phyloP scores from a whole-genome alignment of 2,888 invertebrate species.

The Dryobotodes eremita region DNA sequence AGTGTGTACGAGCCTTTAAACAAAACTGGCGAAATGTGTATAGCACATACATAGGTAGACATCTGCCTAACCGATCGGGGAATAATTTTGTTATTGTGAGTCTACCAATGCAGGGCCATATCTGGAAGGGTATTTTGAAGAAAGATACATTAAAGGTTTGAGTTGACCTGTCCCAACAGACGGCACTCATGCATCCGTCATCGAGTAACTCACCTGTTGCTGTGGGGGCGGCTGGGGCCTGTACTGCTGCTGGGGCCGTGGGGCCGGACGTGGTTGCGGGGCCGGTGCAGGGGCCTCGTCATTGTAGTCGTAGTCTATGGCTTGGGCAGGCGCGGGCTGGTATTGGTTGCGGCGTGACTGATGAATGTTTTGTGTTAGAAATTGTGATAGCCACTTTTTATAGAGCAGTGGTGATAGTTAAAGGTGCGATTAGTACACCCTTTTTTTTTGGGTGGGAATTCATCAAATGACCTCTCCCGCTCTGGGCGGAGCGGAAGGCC shows the following conservation, averaged over 20 bases:
- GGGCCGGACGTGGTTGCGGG: slow-evolving; percentile 33
- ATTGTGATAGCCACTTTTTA: background rate
- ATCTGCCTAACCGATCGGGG: no score
- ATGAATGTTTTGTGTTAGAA: background rate
- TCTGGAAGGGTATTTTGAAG: background rate
- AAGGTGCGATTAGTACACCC: no score
- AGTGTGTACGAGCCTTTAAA: no score
- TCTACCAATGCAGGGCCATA: background rate
- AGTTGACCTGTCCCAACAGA: background rate
- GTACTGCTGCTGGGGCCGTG: slow-evolving; percentile 53
- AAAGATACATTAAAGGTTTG: background rate
- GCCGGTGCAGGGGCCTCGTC: slow-evolving; percentile 38
- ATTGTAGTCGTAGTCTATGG: slow-evolving; percentile 54
- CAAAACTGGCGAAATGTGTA: background rate
- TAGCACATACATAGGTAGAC: no score
- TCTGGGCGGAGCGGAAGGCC: no score
- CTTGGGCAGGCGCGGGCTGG: slow-evolving; percentile 71
- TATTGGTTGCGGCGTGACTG: slow-evolving; percentile 81
- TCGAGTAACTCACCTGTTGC: background rate
- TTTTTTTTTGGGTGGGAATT: no score
- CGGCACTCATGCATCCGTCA: background rate
- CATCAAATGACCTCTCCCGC: no score
- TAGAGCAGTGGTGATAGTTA: no score
- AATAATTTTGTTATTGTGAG: background rate
- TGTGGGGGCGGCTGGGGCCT: slow-evolving; percentile 67